Percentiles rank a stretch among this genome's conserved stretches.
Evolutionary conservation across 2,888 invertebrate genomes (phyloP).

Genomic region (Tinea pellionella): DNA sequence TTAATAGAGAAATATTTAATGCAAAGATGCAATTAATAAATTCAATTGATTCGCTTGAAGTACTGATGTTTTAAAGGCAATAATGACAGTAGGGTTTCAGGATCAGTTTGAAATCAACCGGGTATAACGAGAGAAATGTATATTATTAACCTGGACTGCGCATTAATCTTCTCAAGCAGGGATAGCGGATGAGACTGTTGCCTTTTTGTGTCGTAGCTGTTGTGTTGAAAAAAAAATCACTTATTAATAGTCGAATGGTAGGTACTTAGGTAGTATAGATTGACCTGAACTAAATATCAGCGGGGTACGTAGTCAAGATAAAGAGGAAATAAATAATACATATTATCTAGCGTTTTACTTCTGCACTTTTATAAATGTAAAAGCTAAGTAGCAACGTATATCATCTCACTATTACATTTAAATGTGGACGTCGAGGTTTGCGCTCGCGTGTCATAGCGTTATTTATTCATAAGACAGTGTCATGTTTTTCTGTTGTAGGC

Average conservation of each 20-base stretch:
- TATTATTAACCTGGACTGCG: no score
- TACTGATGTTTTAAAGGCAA: no score
- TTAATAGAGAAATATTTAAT: no score
- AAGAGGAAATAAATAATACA: conserved; percentile 6
- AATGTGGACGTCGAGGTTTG: not conserved
- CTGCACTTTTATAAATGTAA: not conserved
- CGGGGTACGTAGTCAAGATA: not conserved
- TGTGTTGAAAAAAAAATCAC: no score
- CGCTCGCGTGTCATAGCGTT: conserved; percentile 12
- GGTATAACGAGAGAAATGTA: no score
- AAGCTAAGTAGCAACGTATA: conserved; percentile 9
- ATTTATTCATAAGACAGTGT: conserved; percentile 13
- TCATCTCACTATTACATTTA: conserved; percentile 11
- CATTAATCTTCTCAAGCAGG: no score
- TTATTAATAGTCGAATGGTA: not conserved
- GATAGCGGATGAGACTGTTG: no score
- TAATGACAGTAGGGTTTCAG: no score
- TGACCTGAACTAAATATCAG: not conserved
- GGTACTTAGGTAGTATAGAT: no score
- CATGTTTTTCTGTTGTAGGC: conserved; percentile 13
- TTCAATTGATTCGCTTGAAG: not conserved
- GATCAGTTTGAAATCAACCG: no score
- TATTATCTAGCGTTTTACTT: not conserved
- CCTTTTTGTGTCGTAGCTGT: no score
- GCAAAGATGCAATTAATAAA: not conserved